These are phyloP conservation scores for Alectoris magna DNA, from an alignment of 2,797 vertebrate genomes.

Conservation along the genomic window DNA sequence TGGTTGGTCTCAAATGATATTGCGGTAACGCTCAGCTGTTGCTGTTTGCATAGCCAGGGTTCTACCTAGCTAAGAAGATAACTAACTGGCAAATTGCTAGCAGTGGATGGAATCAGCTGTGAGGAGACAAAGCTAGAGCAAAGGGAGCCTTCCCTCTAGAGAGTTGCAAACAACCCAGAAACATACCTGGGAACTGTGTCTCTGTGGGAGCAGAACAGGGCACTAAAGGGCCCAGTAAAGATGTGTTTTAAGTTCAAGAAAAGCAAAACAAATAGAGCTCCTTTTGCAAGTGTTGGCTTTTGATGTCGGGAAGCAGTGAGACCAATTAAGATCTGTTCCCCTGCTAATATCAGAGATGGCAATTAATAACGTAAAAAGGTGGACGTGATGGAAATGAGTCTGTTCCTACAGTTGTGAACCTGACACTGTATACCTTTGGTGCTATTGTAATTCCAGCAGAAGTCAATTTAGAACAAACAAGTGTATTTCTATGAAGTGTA, in stretches of 20 bases:
- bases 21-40: background rate
- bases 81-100: background rate
- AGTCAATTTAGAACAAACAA: conserved; percentile 26
- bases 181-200: background rate
- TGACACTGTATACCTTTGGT: background rate
- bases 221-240: background rate
- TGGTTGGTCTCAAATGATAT: background rate
- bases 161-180: background rate
- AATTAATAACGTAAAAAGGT: conserved; percentile 31
- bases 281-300: conserved; percentile 21
- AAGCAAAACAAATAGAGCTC: conserved; percentile 9
- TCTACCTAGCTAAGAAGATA: background rate
- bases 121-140: background rate
- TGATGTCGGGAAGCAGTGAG: conserved; percentile 60
- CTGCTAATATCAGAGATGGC: conserved; percentile 33
- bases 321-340: conserved; percentile 58
- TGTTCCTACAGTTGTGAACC: background rate
- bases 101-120: background rate
- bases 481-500: background rate
- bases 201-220: background rate
- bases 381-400: background rate
- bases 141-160: background rate
- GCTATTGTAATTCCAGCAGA: conserved; percentile 3
- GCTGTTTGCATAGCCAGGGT: background rate
- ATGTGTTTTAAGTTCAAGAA: conserved; percentile 6